These are phyloP conservation scores for Aegotheles bennettii DNA, from an alignment of 2,113 vertebrate genomes.

Conservation along the genomic window DNA sequence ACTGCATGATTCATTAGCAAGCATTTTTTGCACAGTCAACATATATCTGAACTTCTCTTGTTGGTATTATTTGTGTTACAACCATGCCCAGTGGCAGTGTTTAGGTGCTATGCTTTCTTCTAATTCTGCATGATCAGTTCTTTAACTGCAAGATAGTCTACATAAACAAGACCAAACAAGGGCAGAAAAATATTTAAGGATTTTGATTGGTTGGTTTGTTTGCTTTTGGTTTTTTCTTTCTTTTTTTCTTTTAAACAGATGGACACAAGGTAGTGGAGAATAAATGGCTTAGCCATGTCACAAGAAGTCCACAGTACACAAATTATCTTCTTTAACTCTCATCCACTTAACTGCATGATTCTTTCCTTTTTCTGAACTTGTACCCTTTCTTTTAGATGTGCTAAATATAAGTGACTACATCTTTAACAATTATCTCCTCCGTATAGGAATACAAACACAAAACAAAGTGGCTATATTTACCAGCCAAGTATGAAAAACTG, in stretches of 20 bases:
- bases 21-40: neutral
- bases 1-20: neutral
- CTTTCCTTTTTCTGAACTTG: neutral
- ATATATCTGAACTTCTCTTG: neutral
- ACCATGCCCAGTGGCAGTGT: neutral
- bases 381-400: neutral
- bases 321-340: neutral
- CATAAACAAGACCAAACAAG: neutral
- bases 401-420: neutral
- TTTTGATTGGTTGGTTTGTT: neutral
- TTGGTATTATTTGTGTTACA: neutral
- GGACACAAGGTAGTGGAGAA: neutral
- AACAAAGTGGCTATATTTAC: neutral
- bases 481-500: neutral
- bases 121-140: neutral
- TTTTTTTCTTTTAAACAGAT: neutral
- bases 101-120: neutral
- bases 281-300: neutral
- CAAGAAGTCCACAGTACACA: neutral
- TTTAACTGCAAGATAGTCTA: neutral
- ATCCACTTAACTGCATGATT: neutral
- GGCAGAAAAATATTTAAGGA: neutral
- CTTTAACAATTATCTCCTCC: neutral
- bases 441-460: neutral
- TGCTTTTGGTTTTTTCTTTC: neutral